Base-by-base conservation (phyloP, 2,797 vertebrate genomes). In the Acanthis flammea region DNA sequence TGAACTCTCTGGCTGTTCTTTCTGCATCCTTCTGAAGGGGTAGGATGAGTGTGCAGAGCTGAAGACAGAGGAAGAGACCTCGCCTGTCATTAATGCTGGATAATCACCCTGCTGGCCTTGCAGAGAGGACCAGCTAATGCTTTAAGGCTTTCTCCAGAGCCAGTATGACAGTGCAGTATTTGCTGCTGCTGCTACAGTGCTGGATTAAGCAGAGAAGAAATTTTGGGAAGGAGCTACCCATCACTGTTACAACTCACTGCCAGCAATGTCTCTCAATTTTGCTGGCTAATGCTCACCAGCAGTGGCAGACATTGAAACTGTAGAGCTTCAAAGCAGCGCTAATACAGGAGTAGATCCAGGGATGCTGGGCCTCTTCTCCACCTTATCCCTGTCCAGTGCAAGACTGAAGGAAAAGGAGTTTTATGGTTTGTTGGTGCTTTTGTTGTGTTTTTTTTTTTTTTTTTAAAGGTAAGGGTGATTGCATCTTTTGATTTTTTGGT, bases 151-250 rank as follows among this genome's bases (percentile, higher is more conserved):
- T 86, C 63, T 93, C 67, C 86, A 66, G 91, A 90, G 79, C 53
- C 57, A 54, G 25, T 74, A 87, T 91, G 91, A 96, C 88, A 65
- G 55, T 96, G 92, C 94, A 94, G 50, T 90, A 80, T 92, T 94
- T 87, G 77, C 80, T 88, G 82, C 76, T 80, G 84, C 79, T 73
- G 73, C 80, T 58, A 50, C 67, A 41, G 21, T 4, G 6, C 51
- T 82, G 68, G 70, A 48, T 95, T 92, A 68, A 63, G 57, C 41
- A n/a, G 55, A 70, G 37, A 39, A 94, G 58, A 85, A 77, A 86
- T 79, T 87, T 35, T 42, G 85, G 41, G 81, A 84, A 72, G 44
- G 37, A 80, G 35, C 25, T 91, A 11, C 61, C 24, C 76, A 10
- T 68, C 7, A 6, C 55, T 61, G 14, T 50, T 88, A 63, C 23